These are phyloP conservation scores for Cacoxenus indagator DNA, from an alignment of 2,888 invertebrate genomes.

Conservation along the genomic window DNA sequence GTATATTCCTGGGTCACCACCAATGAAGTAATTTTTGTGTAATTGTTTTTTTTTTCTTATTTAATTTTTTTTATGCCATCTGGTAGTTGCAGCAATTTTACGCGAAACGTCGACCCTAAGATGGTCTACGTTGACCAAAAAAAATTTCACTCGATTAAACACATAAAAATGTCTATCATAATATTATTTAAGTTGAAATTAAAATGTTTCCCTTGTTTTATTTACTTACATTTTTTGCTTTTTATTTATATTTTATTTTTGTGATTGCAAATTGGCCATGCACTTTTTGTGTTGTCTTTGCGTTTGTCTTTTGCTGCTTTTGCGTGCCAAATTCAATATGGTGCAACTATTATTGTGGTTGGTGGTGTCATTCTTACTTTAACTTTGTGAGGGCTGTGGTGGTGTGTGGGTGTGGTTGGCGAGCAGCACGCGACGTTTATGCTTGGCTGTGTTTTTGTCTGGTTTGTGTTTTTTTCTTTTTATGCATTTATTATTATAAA, in stretches of 20 bases:
- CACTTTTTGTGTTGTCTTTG: not conserved
- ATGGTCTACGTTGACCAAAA: too few relatives aligned
- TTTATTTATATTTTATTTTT: not conserved
- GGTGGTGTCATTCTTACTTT: not conserved
- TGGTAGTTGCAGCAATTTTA: too few relatives aligned
- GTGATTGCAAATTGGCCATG: not conserved
- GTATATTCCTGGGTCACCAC: too few relatives aligned
- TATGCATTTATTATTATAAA: conserved; percentile 6
- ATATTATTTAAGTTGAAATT: too few relatives aligned
- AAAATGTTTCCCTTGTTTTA: too few relatives aligned
- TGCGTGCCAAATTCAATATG: not conserved
- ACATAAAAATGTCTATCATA: too few relatives aligned
- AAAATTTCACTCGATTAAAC: too few relatives aligned
- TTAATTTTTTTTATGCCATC: too few relatives aligned
- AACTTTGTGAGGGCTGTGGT: not conserved
- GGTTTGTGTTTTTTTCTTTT: conserved; percentile 5
- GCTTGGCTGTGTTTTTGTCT: conserved; percentile 19
- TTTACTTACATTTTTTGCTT: too few relatives aligned
- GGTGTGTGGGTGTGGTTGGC: not conserved
- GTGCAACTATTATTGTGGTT: not conserved
- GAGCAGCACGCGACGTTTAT: conserved; percentile 20
- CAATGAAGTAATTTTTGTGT: too few relatives aligned
- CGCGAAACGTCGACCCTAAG: too few relatives aligned
- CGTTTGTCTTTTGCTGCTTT: not conserved
- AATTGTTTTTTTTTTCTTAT: too few relatives aligned